A percentile compares a stretch with the other conserved stretches of the same genome.
Conservation (phyloP, 2,888 invertebrate genomes). For the Diplazon laetatorius region DNA sequence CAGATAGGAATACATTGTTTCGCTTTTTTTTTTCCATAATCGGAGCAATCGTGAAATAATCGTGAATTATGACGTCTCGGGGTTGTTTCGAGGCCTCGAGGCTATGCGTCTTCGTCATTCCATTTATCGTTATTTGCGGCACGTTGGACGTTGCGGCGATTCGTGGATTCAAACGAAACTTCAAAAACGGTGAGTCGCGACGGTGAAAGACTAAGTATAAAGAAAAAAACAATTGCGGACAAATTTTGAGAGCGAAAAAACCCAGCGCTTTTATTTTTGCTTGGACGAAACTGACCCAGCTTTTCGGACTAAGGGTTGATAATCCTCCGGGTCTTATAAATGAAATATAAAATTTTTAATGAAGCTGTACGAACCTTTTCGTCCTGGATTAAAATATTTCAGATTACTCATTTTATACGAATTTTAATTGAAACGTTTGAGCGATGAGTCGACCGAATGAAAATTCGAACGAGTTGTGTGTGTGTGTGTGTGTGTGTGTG, state of each 20-base stretch:
- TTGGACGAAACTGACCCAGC: too few species aligned
- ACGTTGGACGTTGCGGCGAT: conserved; percentile 64
- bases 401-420: too few species aligned
- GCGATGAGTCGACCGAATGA: conserved; percentile 27
- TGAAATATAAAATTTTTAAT: too few species aligned
- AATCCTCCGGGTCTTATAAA: too few species aligned
- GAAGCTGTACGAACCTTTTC: too few species aligned
- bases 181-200: conserved; percentile 71
- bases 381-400: too few species aligned
- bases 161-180: conserved; percentile 72
- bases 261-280: too few species aligned
- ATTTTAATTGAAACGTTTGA: background rate
- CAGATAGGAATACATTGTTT: conserved; percentile 12
- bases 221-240: background rate
- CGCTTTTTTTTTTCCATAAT: too few species aligned
- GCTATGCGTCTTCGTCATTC: conserved; percentile 59
- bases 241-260: too few species aligned
- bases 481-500: too few species aligned
- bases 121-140: conserved; percentile 65
- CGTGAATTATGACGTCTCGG: conserved; percentile 56
- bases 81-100: conserved; percentile 58
- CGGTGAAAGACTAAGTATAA: background rate
- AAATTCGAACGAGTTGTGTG: conserved; percentile 13
- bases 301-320: too few species aligned
- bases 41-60: conserved; percentile 29